phyloP scores from a whole-genome alignment of 2,888 invertebrate genomes.

The Agonopterix heracliana region DNA sequence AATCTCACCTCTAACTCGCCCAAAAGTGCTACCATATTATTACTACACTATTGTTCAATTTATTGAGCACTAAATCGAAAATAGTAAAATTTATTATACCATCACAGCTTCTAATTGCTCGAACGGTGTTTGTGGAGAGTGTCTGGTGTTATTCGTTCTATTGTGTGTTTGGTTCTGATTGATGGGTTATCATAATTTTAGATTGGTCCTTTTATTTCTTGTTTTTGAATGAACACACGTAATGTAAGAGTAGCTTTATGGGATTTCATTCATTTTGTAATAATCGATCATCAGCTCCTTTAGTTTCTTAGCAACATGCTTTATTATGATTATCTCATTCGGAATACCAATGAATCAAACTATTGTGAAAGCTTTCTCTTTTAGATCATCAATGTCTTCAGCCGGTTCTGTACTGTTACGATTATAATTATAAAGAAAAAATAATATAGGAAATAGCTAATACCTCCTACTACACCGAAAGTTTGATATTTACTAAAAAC shows the following conservation, averaged over 20 bases:
- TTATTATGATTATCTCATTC: too few relatives aligned
- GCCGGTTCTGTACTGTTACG: too few relatives aligned
- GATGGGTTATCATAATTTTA: conserved; percentile 4
- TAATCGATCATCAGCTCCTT: background rate
- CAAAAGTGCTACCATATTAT: background rate
- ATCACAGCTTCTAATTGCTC: conserved; percentile 1
- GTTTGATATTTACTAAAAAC: too few relatives aligned
- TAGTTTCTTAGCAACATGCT: too few relatives aligned
- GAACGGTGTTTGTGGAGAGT: conserved; percentile 1
- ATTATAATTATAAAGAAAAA: too few relatives aligned
- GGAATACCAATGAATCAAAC: too few relatives aligned
- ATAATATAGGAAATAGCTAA: too few relatives aligned
- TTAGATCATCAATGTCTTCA: too few relatives aligned
- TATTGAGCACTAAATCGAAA: conserved; percentile 15
- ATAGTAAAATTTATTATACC: conserved; percentile 15
- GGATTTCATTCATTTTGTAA: background rate
- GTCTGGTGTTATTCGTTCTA: conserved; percentile 1
- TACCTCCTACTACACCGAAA: too few relatives aligned
- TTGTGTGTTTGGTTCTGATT: conserved; percentile 10
- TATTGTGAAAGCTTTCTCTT: too few relatives aligned
- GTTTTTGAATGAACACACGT: background rate
- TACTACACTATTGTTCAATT: conserved; percentile 18
- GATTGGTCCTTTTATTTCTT: background rate
- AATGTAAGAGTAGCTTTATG: background rate
- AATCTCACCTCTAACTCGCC: background rate